Base-by-base conservation (phyloP, 2,113 vertebrate genomes). In the Pelmatolapia mariae region DNA sequence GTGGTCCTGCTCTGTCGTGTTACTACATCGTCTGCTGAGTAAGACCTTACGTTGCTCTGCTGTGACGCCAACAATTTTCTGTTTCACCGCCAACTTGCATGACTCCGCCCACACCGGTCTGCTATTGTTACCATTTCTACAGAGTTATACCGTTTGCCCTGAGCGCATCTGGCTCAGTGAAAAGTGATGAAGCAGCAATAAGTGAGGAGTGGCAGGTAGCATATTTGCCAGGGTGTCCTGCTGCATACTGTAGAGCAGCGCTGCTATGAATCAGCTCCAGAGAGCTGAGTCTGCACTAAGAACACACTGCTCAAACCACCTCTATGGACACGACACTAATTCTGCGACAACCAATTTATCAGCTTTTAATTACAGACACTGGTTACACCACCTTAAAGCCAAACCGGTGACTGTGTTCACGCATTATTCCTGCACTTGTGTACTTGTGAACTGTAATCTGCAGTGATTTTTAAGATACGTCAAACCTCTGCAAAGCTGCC, bases 141-240 rank as follows among this genome's bases (percentile, higher is more conserved):
- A 59, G 36, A 71, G 52, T 85, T 83, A 50, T 40, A 73, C 38
- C 15, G 33, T 89, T 89, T 88, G 50, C 24, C 43, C 89, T 76
- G 45, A 88, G 66, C 81, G 50, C 81, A 86, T 83, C 59, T 81
- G 87, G 68, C 43, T 26, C 63, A 5, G 31, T 68, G 50, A 80
- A 91, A 66, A 86, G 45, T 33, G 36, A 91, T 88, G 86, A 88
- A 45, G 61, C 84, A 81, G 88, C 90, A 91, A 50, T 57, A 88
- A 82, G n/a, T 2, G 53, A 36, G 45, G 81, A 85, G 33, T 82
- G 81, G 66, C 90, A 88, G 76, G 80, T 87, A 80, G 50, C 73
- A 84, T 57, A 73, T 83, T 86, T 82, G 78, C 73, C 36, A 63
- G 56, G 52, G 56, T 53, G 80, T 81, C 71, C n/a, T 80, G 71